Evolutionary conservation across 1,140 invertebrate genomes (phyloP), one percentile per base, ranked within the genome.

Genomic region (Pristionchus pacificus): DNA sequence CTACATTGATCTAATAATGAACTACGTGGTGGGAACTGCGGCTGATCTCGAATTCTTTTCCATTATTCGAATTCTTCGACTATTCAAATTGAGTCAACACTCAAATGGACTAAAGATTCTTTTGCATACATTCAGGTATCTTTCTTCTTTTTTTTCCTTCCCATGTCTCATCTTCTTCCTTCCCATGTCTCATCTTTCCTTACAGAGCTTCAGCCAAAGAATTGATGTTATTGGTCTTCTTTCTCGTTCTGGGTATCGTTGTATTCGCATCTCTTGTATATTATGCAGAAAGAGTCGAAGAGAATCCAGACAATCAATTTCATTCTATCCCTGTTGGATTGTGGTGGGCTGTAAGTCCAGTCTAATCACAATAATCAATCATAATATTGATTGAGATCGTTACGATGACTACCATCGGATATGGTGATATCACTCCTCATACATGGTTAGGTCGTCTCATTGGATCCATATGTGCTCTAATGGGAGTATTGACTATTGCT

Each of bases 71-170:
- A 98, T 99, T 74, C 94, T 98, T 84, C 90, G 92, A 82, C 88
- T 98, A 74, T 98, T 98, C 87, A 98, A 98, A 84, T 87, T 99
- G 74, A 98, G 96, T n/a, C 89, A 94, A 64, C 94, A 96, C 83
- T 95, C 93, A 75, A 93, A 92, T 65, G 96, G 96, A 57, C 88
- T 98, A 65, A 98, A 98, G 86, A 99, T 98, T 80, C 89, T 98
- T 61, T 95, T 98, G 81, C 95, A 95, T 83, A 95, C 92, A 24
- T 95, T 95, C 86, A 91, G 68, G 79, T 83, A 38, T 25, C 1
- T 30, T 32, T 29, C 29, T 72, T 19, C 29, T 13, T n/a, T 31
- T 14, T 28, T 68, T n/a, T n/a, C n/a, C n/a, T n/a, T n/a, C n/a
- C n/a, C n/a, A n/a, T n/a, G n/a, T n/a, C n/a, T n/a, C n/a, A 32